These are phyloP conservation scores for Marasmarcha lunaedactyla DNA, from an alignment of 2,888 invertebrate genomes.

Conservation along the genomic window DNA sequence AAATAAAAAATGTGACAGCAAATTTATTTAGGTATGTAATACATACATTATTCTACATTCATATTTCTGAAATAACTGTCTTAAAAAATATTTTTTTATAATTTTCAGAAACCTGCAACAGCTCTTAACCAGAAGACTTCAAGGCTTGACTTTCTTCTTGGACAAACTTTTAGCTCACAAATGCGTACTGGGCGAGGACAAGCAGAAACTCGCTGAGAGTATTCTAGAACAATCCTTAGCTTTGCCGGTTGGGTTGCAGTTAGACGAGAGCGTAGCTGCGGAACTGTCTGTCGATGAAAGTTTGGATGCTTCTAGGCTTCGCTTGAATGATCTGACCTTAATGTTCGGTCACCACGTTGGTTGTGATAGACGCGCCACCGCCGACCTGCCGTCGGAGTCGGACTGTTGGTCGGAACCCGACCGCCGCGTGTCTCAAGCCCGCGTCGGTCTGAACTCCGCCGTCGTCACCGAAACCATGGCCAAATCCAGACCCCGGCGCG, in stretches of 20 bases:
- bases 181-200: conserved; percentile 63
- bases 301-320: conserved; percentile 50
- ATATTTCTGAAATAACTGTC: background rate
- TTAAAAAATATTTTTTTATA: conserved; percentile 6
- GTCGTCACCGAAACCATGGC: conserved; percentile 34
- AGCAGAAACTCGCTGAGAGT: conserved; percentile 57
- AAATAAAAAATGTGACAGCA: too few species aligned
- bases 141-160: conserved; percentile 75
- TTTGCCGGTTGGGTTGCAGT: conserved; percentile 52
- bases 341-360: conserved; percentile 58
- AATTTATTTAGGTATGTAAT: too few species aligned
- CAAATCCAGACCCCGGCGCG: conserved; percentile 24
- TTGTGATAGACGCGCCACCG: conserved; percentile 24
- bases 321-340: conserved; percentile 55
- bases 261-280: conserved; percentile 59
- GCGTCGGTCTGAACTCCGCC: conserved; percentile 74
- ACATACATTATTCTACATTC: background rate
- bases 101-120: conserved; percentile 56
- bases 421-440: conserved; percentile 81
- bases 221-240: conserved; percentile 61
- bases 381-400: conserved; percentile 72
- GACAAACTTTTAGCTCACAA: conserved; percentile 74
- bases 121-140: conserved; percentile 70
- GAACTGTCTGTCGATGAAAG: conserved; percentile 58
- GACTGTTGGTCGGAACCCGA: conserved; percentile 92